Conservation (phyloP, 64 coral and sea anemone genomes). For the Dendrophyllia cribrosa region DNA sequence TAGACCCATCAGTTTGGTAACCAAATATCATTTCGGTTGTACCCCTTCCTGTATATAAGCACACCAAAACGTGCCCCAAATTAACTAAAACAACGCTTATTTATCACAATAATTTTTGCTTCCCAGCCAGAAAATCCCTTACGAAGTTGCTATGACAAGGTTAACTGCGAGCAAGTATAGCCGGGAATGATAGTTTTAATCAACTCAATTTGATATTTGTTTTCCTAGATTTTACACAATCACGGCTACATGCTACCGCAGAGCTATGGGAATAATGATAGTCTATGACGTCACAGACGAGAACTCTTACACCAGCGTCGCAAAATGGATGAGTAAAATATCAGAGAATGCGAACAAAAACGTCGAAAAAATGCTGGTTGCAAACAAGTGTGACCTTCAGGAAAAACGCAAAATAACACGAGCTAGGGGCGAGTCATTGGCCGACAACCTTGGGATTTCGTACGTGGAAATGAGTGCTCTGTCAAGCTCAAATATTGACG, state of each 20-base stretch:
- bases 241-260: constrained; percentile 88
- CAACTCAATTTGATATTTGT: not conserved
- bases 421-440: constrained; percentile 80
- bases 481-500: constrained; percentile 84
- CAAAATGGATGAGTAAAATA: constrained; percentile 91
- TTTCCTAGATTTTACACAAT: constrained; percentile 91
- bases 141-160: too few species aligned
- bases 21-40: too few species aligned
- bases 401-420: constrained; percentile 68
- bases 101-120: too few species aligned
- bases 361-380: constrained; percentile 85
- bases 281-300: constrained; percentile 97
- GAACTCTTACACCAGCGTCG: constrained; percentile 79
- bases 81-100: too few species aligned
- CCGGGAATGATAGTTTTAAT: too few species aligned
- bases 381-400: constrained; percentile 94
- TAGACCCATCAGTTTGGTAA: too few species aligned
- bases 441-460: constrained; percentile 64
- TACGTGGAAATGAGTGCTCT: constrained; percentile 91
- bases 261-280: constrained; percentile 95
- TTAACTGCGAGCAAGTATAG: too few species aligned
- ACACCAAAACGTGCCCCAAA: too few species aligned
- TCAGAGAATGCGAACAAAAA: constrained; percentile 92
- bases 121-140: too few species aligned
- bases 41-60: too few species aligned